phyloP scores from a whole-genome alignment of 2,113 vertebrate species.

The Cephalopterus ornatus region DNA sequence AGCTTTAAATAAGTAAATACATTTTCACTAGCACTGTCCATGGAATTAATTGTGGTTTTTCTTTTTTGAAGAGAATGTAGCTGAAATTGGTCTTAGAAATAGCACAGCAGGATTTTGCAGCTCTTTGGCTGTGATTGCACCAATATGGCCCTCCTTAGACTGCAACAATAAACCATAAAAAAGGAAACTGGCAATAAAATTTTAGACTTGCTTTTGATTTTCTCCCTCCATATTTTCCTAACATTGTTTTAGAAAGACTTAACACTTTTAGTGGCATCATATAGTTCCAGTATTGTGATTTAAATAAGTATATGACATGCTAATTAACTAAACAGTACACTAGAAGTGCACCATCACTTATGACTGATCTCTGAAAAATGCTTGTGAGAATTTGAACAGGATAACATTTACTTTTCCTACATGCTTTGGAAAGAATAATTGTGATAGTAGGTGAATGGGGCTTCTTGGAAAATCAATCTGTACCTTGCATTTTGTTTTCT shows the following conservation, averaged over 20 bases:
- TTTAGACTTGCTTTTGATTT: background rate
- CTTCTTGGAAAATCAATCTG: background rate
- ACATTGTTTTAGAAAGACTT: background rate
- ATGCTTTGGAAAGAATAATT: background rate
- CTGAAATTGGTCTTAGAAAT: background rate
- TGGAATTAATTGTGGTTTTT: background rate
- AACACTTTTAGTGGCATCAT: background rate
- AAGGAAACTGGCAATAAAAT: background rate
- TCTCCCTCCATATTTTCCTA: background rate
- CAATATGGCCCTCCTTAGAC: background rate
- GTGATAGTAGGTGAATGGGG: background rate
- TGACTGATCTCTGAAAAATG: background rate
- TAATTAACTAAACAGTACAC: background rate
- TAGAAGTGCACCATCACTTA: background rate
- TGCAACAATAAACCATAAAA: background rate
- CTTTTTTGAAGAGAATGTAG: background rate
- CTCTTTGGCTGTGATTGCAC: background rate
- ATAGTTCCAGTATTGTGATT: background rate
- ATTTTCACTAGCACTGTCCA: background rate
- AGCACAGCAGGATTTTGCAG: background rate
- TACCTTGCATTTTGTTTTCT: background rate
- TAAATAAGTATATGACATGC: background rate
- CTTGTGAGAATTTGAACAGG: background rate
- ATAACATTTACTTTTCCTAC: background rate
- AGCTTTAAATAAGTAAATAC: background rate